These are phyloP conservation scores for Amphimedon queenslandica DNA, from an alignment of 37 sponge, comb jelly and placozoan genomes.

Conservation along the genomic window DNA sequence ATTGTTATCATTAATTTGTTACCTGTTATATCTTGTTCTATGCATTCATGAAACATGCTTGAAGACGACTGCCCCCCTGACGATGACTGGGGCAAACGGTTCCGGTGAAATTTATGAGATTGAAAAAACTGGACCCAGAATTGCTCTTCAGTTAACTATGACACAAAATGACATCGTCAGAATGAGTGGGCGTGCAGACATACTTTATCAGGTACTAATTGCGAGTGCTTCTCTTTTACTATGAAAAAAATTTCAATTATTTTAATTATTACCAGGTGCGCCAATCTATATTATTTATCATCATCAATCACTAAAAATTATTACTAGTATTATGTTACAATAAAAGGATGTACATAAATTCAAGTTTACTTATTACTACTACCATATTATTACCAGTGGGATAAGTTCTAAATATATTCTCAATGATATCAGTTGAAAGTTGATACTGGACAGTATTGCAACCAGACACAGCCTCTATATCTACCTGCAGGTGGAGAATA, in stretches of 20 bases:
- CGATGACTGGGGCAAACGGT: not conserved
- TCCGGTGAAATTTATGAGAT: slow-evolving; percentile 75
- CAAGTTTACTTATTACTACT: too few species aligned
- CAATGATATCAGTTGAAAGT: slow-evolving; percentile 65
- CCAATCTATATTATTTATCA: too few species aligned
- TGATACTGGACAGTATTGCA: slow-evolving; percentile 74
- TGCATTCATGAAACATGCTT: slow-evolving; percentile 45
- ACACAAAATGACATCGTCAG: not conserved
- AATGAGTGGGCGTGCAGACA: not conserved
- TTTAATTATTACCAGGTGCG: too few species aligned
- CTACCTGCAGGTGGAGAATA: slow-evolving; percentile 75
- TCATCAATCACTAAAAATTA: too few species aligned
- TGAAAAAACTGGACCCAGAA: slow-evolving; percentile 89
- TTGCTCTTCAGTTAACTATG: slow-evolving; percentile 73
- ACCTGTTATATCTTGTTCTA: slow-evolving; percentile 29
- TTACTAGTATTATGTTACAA: too few species aligned
- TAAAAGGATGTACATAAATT: too few species aligned
- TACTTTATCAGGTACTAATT: slow-evolving; percentile 64
- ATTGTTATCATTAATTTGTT: not conserved
- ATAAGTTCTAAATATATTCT: slow-evolving; percentile 83
- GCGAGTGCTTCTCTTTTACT: slow-evolving; percentile 67
- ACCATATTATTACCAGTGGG: slow-evolving; percentile 84
- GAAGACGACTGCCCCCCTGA: not conserved
- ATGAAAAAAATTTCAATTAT: not conserved
- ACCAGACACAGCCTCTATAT: slow-evolving; percentile 65